Percentiles rank a stretch among this genome's conserved stretches.
Evolutionary conservation across 2,113 vertebrate genomes (phyloP).

Genomic region (Syrmaticus mikado): DNA sequence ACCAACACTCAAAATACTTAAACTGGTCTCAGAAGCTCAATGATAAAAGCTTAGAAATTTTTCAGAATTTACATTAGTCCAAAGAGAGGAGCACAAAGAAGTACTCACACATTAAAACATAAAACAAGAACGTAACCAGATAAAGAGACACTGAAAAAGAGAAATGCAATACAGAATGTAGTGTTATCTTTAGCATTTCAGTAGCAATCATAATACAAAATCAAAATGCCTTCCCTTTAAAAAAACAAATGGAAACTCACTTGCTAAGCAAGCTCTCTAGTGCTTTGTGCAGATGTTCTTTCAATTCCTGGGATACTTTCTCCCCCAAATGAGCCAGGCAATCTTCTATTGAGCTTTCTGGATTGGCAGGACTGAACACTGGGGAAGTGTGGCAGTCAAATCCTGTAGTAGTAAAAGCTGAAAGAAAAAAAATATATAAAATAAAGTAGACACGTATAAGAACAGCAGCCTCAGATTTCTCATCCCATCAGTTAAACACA

Average conservation of each 20-base stretch:
- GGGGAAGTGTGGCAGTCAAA: slow-evolving; percentile 88
- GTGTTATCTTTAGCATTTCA: not conserved
- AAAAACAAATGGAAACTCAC: slow-evolving; percentile 80
- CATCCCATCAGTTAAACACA: too few species aligned
- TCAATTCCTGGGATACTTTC: slow-evolving; percentile 79
- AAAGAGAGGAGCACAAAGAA: not conserved
- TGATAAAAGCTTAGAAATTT: not conserved
- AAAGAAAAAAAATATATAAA: not conserved
- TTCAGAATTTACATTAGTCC: not conserved
- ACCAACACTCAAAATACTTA: not conserved
- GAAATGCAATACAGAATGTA: not conserved
- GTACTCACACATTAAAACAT: not conserved
- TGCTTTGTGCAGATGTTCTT: slow-evolving; percentile 80
- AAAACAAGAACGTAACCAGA: not conserved
- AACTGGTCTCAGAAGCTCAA: not conserved
- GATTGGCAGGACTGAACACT: slow-evolving; percentile 89
- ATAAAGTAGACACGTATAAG: too few species aligned
- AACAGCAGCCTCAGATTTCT: too few species aligned
- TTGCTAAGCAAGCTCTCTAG: slow-evolving; percentile 84
- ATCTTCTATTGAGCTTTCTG: slow-evolving; percentile 90
- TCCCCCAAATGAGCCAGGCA: slow-evolving; percentile 87
- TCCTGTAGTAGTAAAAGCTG: slow-evolving; percentile 86
- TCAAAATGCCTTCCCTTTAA: not conserved
- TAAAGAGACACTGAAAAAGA: not conserved
- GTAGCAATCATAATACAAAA: not conserved